phyloP scores from a whole-genome alignment of 2,888 invertebrate species.

The Leptodirus hochenwartii region DNA sequence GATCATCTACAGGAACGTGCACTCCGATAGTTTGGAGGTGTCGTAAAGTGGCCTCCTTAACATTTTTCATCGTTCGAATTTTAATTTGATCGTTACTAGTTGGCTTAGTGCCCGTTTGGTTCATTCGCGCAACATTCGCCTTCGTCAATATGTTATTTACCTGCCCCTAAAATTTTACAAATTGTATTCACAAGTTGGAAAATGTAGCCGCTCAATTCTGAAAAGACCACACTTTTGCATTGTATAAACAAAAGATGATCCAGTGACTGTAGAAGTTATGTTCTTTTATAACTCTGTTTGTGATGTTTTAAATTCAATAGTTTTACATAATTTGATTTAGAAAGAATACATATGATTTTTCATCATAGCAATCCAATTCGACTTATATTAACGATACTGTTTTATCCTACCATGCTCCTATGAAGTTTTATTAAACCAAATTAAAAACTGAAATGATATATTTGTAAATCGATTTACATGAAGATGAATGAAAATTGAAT shows the following conservation, averaged over 20 bases:
- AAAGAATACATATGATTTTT: no score
- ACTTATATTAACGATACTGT: no score
- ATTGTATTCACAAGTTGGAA: no score
- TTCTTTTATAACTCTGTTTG: no score
- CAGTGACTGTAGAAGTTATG: no score
- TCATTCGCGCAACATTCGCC: conserved; percentile 18
- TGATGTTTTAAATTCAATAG: no score
- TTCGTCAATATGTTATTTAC: conserved; percentile 34
- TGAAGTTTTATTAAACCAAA: not conserved
- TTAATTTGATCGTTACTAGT: conserved; percentile 7
- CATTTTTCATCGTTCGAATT: conserved; percentile 20
- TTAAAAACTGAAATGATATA: not conserved
- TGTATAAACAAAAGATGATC: no score
- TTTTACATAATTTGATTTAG: no score
- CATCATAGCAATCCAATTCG: no score
- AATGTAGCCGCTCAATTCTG: no score
- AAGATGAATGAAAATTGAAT: not conserved
- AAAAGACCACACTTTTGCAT: no score
- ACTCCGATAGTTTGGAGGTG: conserved; percentile 24
- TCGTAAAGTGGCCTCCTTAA: conserved; percentile 23
- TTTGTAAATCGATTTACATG: not conserved
- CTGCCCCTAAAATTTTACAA: conserved; percentile 29
- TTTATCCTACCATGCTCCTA: not conserved
- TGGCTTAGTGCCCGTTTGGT: conserved; percentile 2
- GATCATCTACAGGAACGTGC: conserved; percentile 15